Base-by-base conservation (phyloP, 2,113 vertebrate genomes). In the Ammodytes dubius region DNA sequence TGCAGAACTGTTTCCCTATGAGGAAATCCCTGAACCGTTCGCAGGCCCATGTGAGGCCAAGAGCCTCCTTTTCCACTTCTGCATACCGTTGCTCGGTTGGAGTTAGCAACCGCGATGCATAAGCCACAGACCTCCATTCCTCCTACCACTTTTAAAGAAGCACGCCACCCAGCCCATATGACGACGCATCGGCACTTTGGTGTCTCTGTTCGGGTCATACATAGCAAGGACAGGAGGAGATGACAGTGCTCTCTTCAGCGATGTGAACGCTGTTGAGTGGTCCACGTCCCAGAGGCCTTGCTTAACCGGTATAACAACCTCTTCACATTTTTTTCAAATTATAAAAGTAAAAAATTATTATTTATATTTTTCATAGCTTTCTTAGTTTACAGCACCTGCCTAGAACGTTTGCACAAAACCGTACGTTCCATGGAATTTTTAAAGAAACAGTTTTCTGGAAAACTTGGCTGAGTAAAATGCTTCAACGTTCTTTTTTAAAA, bases 151-250 rank as follows among this genome's bases (percentile, higher is more conserved):
- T 43, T 43, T 77, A 63, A 5, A 76, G 76, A 47, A 88, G 56
- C 8, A 77, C 43, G 1, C n/a, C 70, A 43, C 70, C 87, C 10
- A 86, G 11, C 11, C 81, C 35, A 39, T 57, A 70, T 0, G 74
- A 81, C 6, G 54, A 86, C 14, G 64, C 54, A 58, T 87, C 60
- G 0, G 49, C 84, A 70, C 69, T 56, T 84, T 82, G 2, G 9
- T 39, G 4, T 89, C 75, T 53, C 50, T 85, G 46, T 83, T 78
- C n/a, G 73, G 61, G 58, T 87, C 27, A 13, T 81, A 83, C 54
- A 86, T 47, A 1, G 9, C 6, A 0, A 82, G 65, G 7, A 82
- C 71, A 0, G 37, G 81, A 1, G 66, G 7, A 13, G 57, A 77
- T 0, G 70, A 54, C 9, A 81, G 57, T 3, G 70, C 56, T 2